These are phyloP conservation scores for Bursaphelenchus okinawaensis DNA, from an alignment of 2,888 invertebrate species.

Conservation along the genomic window DNA sequence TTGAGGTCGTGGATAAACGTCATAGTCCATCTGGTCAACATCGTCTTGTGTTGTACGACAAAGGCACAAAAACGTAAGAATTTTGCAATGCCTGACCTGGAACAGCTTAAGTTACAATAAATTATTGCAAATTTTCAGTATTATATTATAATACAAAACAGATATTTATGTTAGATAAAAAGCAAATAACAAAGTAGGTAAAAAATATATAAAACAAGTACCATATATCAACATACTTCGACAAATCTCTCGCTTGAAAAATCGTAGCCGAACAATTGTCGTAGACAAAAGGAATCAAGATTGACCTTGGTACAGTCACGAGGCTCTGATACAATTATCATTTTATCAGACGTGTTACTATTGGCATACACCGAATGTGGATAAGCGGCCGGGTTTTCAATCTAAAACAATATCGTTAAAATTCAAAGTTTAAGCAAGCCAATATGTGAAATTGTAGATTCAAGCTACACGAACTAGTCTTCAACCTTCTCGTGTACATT, in stretches of 20 bases:
- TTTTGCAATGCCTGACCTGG: not conserved
- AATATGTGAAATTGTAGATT: no score
- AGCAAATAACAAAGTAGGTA: no score
- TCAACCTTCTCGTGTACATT: no score
- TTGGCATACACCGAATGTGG: not conserved
- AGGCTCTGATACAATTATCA: not conserved
- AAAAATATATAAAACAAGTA: no score
- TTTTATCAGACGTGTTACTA: not conserved
- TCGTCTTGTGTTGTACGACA: not conserved
- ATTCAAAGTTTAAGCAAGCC: no score
- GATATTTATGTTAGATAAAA: no score
- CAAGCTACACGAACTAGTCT: no score
- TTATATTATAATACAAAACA: no score
- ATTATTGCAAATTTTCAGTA: no score
- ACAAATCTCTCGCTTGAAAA: not conserved
- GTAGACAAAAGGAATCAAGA: not conserved
- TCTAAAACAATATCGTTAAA: no score
- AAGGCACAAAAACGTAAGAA: not conserved
- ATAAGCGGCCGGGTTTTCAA: not conserved
- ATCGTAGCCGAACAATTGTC: not conserved
- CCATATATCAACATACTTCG: no score
- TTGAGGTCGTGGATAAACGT: not conserved
- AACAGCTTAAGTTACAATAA: no score
- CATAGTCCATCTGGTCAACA: not conserved
- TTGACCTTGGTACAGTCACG: not conserved